Base-by-base conservation (phyloP, 2,797 vertebrate species). In the Chromobotia macracanthus region DNA sequence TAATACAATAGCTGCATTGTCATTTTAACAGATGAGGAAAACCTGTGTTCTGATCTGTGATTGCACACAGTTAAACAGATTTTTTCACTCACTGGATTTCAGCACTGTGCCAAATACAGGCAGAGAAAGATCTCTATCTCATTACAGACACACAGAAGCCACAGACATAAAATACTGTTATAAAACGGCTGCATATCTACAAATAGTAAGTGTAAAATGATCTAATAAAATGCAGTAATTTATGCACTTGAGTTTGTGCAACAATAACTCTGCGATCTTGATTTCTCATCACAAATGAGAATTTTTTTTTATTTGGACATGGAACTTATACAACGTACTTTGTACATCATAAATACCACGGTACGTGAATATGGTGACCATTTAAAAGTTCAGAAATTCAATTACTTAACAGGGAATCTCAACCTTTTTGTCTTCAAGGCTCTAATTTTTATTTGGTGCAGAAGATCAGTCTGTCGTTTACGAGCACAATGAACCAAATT, bases 1-100 rank as follows among this genome's bases (percentile, higher is more conserved):
- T 41, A 64, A 75, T 46, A 81, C 65, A 81, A 81, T 61, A 75
- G 65, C 56, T 18, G 31, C 66, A 76, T 35, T 80, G 66, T 70
- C 46, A 63, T 51, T 61, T 77, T 41, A 58, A 61, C 41, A 63
- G 15, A 15, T 9, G 46, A 70, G 28, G 15, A 9, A 64, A 63
- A 31, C 16, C 38, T n/a, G 10, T 3, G 56, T n/a, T 48, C 23
- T 28, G 35, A 68, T 67, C 78, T 48, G 41, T 21, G 28, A 70
- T 69, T 69, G 50, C 51, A 44, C 65, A 58, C 56, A n/a, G 66
- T 64, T 46, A 81, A 81, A 58, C 23, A 5, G 56, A 81, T 76
- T 81, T 80, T n/a, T n/a, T n/a, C n/a, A n/a, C n/a, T 53, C 44
- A 75, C 18, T 51, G 50, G 28, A 80, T 31, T 69, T 44, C 63